phyloP scores from a whole-genome alignment of 2,113 vertebrate genomes.

The Neolamprologus longior region DNA sequence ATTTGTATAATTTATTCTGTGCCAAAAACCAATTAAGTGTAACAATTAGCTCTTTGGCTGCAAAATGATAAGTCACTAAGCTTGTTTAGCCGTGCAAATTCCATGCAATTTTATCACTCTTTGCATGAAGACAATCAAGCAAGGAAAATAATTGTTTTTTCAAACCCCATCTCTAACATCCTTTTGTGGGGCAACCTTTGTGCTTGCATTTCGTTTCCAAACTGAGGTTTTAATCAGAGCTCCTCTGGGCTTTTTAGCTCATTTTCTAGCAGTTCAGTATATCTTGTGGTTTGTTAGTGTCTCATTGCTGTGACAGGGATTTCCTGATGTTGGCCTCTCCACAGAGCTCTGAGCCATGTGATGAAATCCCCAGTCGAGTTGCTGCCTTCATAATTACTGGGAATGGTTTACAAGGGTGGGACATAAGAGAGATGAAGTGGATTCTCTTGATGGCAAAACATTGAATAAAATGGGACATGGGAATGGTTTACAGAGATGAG shows the following conservation, averaged over 20 bases:
- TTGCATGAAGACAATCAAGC: background rate
- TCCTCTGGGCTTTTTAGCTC: background rate
- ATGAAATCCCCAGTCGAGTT: constrained; percentile 40
- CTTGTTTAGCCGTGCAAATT: background rate
- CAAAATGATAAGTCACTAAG: background rate
- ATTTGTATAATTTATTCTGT: background rate
- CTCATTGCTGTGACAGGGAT: constrained; percentile 37
- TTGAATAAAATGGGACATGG: constrained; percentile 14
- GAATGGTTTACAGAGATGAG: constrained; percentile 14
- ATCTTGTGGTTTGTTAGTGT: constrained; percentile 32
- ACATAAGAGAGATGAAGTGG: constrained; percentile 32
- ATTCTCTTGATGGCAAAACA: constrained; percentile 27
- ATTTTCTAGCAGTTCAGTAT: constrained; percentile 11
- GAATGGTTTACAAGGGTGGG: constrained; percentile 27
- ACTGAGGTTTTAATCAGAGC: constrained; percentile 12
- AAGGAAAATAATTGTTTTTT: background rate
- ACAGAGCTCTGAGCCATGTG: constrained; percentile 34
- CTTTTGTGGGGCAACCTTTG: background rate
- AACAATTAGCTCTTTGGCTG: background rate
- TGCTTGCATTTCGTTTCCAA: background rate
- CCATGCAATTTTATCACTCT: background rate
- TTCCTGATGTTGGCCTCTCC: constrained; percentile 37
- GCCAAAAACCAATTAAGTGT: background rate
- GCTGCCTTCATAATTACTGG: constrained; percentile 33
- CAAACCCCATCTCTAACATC: background rate